These are phyloP conservation scores for Rhimphoctona megacephalus DNA, from an alignment of 2,888 invertebrate genomes.

Conservation along the genomic window DNA sequence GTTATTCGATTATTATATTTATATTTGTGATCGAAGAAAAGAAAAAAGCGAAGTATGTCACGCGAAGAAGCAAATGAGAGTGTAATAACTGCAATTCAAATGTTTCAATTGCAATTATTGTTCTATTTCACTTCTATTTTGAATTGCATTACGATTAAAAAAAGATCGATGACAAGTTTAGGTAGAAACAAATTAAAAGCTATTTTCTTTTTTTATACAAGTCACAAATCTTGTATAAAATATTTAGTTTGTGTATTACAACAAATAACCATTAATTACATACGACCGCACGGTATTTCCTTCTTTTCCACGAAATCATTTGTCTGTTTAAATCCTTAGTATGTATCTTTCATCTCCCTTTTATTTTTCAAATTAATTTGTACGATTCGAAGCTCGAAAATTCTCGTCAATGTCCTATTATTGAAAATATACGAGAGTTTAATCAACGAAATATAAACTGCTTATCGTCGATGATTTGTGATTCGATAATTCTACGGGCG, in stretches of 20 bases:
- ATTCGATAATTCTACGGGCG: conserved; percentile 47
- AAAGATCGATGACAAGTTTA: conserved; percentile 57
- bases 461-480: conserved; percentile 43
- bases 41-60: conserved; percentile 1
- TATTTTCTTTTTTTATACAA: conserved; percentile 43
- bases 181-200: conserved; percentile 66
- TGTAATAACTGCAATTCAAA: conserved; percentile 18
- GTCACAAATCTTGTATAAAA: conserved; percentile 26
- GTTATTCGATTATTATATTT: conserved; percentile 34
- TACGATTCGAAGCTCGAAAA: conserved; percentile 50
- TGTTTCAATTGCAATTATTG: conserved; percentile 30
- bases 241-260: conserved; percentile 35
- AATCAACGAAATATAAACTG: conserved; percentile 34
- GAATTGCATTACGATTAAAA: conserved; percentile 30
- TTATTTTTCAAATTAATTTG: conserved; percentile 49
- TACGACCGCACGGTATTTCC: conserved; percentile 43
- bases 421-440: conserved; percentile 26
- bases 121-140: conserved; percentile 23
- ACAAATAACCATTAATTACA: conserved; percentile 23
- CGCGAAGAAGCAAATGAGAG: not conserved
- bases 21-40: conserved; percentile 19
- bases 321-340: not conserved
- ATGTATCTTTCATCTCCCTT: not conserved
- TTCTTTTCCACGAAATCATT: conserved; percentile 41
- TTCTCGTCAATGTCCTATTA: conserved; percentile 54